Base-by-base conservation (phyloP, 2,797 vertebrate species). In the Sus cebifrons region DNA sequence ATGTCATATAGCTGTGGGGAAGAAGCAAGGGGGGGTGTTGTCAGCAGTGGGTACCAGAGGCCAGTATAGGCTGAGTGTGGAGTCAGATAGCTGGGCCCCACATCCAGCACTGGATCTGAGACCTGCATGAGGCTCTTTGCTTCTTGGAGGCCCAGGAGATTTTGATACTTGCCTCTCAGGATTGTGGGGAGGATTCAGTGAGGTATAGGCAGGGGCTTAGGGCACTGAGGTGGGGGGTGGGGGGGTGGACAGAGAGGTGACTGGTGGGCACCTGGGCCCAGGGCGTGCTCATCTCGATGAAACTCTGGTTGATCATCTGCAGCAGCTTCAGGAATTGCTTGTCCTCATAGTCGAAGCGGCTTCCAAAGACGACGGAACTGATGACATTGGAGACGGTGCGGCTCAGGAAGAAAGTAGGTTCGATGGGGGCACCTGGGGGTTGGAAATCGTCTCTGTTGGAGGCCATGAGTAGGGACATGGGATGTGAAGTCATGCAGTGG, bases 321-420 rank as follows among this genome's bases (percentile, higher is more conserved):
- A 98, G 86, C 62, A 98, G 71, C 6, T 54, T 88, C 54, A 97
- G 97, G 86, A 98, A 98, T 52, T 90, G 88, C 44, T 97, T 27
- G 68, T 98, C 98, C 13, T 95, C 95, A 0, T 98, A 98, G 23
- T 98, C 96, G 0, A 98, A 98, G 52, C 98, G 98, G 52, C 75
- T 96, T n/a, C 98, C 98, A 0, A 98, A 98, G 77, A 98, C 97
- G 0, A 98, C 27, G 0, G 98, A 98, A 82, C 98, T 97, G 97
- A 98, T 98, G 90, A 98, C 91, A 0, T 98, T 98, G 87, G 98
- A 98, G 25, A 98, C 97, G 0, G 96, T 97, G 82, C 96, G 91
- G 79, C 97, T 98, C 86, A 98, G 86, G 89, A 97, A 91, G 91
- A 98, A 98, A 29, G 97, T 98, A 78, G 97, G 98, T 7, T 98